phyloP scores from a whole-genome alignment of 2,888 invertebrate genomes.

The Amitus sp. region DNA sequence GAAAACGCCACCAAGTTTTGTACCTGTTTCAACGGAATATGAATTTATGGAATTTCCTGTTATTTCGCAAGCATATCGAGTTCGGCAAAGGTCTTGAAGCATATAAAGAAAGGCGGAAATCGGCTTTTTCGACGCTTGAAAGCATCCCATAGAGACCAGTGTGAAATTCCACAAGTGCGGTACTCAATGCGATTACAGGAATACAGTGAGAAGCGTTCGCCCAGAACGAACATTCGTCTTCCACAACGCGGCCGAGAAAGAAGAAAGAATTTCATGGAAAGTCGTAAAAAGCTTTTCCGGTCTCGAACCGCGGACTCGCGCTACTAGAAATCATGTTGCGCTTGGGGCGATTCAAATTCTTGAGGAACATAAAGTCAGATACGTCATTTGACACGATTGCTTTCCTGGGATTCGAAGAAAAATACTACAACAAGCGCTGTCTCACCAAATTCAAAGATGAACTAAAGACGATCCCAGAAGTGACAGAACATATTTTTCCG shows the following conservation, averaged over 20 bases:
- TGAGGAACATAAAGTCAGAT: too few relatives aligned
- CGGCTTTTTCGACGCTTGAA: constrained; percentile 33
- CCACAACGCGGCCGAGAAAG: constrained; percentile 15
- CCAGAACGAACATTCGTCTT: constrained; percentile 37
- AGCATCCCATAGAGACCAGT: constrained; percentile 32
- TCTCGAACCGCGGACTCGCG: constrained; percentile 14
- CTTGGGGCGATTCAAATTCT: constrained; percentile 23
- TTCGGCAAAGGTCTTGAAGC: background rate
- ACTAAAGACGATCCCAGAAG: too few relatives aligned
- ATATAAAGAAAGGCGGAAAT: constrained; percentile 32
- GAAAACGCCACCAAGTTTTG: background rate
- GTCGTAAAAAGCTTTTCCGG: constrained; percentile 37
- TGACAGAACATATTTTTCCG: too few relatives aligned
- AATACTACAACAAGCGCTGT: too few relatives aligned
- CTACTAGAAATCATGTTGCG: constrained; percentile 23
- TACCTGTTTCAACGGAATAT: background rate
- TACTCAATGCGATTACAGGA: constrained; percentile 35
- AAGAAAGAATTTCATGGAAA: constrained; percentile 29
- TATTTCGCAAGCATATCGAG: background rate
- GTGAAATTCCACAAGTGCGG: constrained; percentile 35
- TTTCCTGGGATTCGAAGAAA: too few relatives aligned
- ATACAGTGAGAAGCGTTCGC: constrained; percentile 35
- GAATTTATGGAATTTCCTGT: constrained; percentile 6
- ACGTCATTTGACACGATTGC: too few relatives aligned
- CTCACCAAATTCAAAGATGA: too few relatives aligned